These are phyloP conservation scores for Archaeoteleia sp. DNA, from an alignment of 2,888 invertebrate genomes.

Conservation along the genomic window DNA sequence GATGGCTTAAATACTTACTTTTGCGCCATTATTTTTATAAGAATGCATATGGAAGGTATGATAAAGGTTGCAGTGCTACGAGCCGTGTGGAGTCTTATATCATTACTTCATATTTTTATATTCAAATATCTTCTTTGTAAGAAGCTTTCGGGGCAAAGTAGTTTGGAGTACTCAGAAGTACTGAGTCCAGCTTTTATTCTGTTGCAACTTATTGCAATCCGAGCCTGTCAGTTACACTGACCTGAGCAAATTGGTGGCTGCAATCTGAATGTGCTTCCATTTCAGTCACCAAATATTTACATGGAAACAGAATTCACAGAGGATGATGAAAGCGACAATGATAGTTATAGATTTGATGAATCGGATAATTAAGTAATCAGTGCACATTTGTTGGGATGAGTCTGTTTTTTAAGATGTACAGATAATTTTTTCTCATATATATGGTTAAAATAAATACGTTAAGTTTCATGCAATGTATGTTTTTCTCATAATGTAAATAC, in stretches of 20 bases:
- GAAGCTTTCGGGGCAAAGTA: slow-evolving; percentile 87
- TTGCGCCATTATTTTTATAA: slow-evolving; percentile 94
- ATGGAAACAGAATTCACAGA: slow-evolving; percentile 39
- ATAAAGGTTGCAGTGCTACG: slow-evolving; percentile 87
- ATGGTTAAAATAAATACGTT: too few relatives aligned
- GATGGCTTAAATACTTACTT: slow-evolving; percentile 96
- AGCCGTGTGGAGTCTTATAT: slow-evolving; percentile 89
- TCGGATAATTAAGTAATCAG: too few relatives aligned
- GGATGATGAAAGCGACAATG: too few relatives aligned
- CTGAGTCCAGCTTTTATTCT: slow-evolving; percentile 94
- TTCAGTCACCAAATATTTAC: slow-evolving; percentile 48
- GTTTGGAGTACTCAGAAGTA: slow-evolving; percentile 92
- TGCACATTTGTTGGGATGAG: too few relatives aligned
- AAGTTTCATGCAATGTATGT: too few relatives aligned
- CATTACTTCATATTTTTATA: slow-evolving; percentile 88
- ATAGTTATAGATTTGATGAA: too few relatives aligned
- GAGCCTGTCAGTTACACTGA: slow-evolving; percentile 90
- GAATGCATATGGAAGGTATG: slow-evolving; percentile 89
- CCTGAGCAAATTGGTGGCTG: slow-evolving; percentile 30
- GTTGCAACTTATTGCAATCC: slow-evolving; percentile 90
- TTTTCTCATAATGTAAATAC: too few relatives aligned
- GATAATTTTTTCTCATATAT: too few relatives aligned
- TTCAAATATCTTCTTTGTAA: slow-evolving; percentile 94
- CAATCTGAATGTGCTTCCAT: slow-evolving; percentile 41
- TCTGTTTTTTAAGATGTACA: too few relatives aligned